Evolutionary conservation across 1,140 invertebrate genomes (phyloP).

Genomic region (Xylocopa sonorina): DNA sequence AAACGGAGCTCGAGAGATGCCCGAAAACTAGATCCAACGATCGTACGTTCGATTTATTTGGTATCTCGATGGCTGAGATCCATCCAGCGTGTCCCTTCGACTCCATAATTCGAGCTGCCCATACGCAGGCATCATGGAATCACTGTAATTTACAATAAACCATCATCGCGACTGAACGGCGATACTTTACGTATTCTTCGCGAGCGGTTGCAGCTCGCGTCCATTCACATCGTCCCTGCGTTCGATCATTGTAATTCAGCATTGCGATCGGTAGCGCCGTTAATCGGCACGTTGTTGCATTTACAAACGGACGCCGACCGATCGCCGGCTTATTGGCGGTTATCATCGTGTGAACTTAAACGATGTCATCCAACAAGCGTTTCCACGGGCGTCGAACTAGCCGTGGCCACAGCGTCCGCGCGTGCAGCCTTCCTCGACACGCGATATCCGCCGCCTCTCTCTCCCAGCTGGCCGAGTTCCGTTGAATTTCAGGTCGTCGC

Average conservation of each 20-base stretch:
- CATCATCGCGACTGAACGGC: neutral
- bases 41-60: too few species aligned
- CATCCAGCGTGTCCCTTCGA: too few species aligned
- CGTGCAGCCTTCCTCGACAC: neutral
- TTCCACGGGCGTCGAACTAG: neutral
- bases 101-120: too few species aligned
- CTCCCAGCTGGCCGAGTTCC: neutral
- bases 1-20: too few species aligned
- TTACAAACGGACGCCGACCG: neutral
- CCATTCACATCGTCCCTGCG: neutral
- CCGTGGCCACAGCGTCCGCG: too few species aligned
- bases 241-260: conserved; percentile 10
- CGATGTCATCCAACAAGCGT: neutral
- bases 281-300: neutral
- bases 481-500: neutral
- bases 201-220: neutral
- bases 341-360: conserved; percentile 18
- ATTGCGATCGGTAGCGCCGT: neutral
- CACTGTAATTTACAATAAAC: neutral
- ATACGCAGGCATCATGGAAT: too few species aligned
- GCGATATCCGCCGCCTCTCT: neutral
- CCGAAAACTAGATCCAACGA: too few species aligned
- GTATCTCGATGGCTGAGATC: too few species aligned
- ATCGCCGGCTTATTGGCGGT: conserved; percentile 14
- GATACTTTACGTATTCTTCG: neutral